Evolutionary conservation across 2,888 invertebrate species (phyloP).

Genomic region (Dendrolimus houi): DNA sequence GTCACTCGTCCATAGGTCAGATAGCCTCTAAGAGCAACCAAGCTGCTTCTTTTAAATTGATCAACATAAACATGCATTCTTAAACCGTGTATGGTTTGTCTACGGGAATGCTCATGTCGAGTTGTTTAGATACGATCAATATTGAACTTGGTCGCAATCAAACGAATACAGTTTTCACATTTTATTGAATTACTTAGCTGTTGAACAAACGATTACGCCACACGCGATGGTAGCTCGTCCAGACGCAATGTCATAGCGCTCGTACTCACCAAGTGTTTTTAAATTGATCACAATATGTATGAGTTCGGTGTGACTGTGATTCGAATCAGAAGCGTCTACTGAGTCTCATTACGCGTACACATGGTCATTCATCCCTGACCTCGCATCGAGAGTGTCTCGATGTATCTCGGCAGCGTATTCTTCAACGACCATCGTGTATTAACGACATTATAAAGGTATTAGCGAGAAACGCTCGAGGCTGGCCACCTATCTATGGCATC

Average conservation of each 20-base stretch:
- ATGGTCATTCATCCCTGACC: conserved; percentile 74
- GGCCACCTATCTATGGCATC: conserved; percentile 62
- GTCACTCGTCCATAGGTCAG: conserved; percentile 53
- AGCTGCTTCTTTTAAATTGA: conserved; percentile 2
- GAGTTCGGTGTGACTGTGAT: conserved; percentile 60
- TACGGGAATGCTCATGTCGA: conserved; percentile 21
- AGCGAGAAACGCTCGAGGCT: conserved; percentile 55
- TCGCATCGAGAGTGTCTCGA: conserved; percentile 34
- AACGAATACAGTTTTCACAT: conserved; percentile 35
- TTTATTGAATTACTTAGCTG: conserved; percentile 49
- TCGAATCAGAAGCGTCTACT: conserved; percentile 55
- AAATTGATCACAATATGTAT: conserved; percentile 71
- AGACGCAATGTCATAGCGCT: conserved; percentile 55
- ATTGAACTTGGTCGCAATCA: conserved; percentile 35
- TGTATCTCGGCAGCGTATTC: conserved; percentile 35
- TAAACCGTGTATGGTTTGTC: conserved; percentile 19
- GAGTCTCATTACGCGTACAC: conserved; percentile 56
- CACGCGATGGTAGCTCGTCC: conserved; percentile 52
- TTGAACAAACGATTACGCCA: conserved; percentile 37
- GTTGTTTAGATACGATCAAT: conserved; percentile 44
- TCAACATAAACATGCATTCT: conserved; percentile 24
- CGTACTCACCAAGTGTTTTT: conserved; percentile 48
- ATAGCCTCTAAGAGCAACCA: conserved; percentile 16
- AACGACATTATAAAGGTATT: conserved; percentile 55
- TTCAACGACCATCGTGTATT: conserved; percentile 33